Percentiles rank a stretch among this genome's conserved stretches.
Evolutionary conservation across 1,140 invertebrate species (phyloP).

Genomic region (Colletes gigas): DNA sequence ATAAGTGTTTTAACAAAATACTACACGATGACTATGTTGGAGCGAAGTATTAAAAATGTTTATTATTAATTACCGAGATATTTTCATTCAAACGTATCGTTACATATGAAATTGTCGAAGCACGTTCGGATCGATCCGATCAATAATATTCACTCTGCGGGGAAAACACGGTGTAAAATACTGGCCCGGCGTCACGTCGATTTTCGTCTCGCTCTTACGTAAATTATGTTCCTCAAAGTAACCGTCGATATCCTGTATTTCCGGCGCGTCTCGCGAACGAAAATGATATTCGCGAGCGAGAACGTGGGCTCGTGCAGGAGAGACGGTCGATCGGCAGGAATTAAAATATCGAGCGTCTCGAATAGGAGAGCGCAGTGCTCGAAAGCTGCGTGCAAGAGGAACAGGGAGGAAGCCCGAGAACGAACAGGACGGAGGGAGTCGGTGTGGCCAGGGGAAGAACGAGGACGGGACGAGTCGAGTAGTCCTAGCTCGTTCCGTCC

Average conservation of each 20-base stretch:
- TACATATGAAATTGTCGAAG: too few relatives aligned
- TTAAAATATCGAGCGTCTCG: constrained; percentile 62
- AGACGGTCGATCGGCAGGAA: constrained; percentile 53
- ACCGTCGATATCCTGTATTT: constrained; percentile 17
- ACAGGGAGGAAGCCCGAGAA: background rate
- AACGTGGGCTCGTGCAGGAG: constrained; percentile 8
- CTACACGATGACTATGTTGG: too few relatives aligned
- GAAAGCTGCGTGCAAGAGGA: constrained; percentile 22
- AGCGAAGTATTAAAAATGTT: too few relatives aligned
- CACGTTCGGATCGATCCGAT: too few relatives aligned
- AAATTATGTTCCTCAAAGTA: background rate
- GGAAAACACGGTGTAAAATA: too few relatives aligned
- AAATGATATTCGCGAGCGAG: constrained; percentile 35
- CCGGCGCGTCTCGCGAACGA: constrained; percentile 17
- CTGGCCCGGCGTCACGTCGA: too few relatives aligned
- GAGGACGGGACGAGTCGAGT: constrained; percentile 2
- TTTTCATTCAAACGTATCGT: too few relatives aligned
- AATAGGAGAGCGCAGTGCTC: constrained; percentile 41
- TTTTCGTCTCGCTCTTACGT: too few relatives aligned
- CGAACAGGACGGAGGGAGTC: background rate
- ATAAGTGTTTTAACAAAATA: too few relatives aligned
- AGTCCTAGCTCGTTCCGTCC: constrained; percentile 9
- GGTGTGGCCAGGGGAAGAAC: background rate
- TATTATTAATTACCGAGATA: too few relatives aligned
- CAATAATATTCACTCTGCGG: too few relatives aligned